Conservation (phyloP, 2,113 vertebrate genomes). For the Oreotragus oreotragus region DNA sequence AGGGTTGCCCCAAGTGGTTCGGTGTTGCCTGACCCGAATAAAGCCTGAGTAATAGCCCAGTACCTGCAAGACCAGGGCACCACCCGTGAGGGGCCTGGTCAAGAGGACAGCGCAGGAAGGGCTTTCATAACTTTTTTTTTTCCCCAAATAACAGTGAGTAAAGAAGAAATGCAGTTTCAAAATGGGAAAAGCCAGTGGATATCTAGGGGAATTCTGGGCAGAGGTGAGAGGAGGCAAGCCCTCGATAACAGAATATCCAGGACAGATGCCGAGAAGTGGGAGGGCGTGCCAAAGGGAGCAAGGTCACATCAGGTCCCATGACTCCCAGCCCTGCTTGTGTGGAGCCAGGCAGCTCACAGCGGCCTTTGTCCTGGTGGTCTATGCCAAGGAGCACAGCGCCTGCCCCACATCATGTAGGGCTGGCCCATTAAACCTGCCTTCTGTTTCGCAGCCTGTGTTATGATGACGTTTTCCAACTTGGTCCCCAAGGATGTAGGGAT, state of each 20-base stretch:
- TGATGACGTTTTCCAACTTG: not conserved
- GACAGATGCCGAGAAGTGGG: accelerated
- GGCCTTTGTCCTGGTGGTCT: not conserved
- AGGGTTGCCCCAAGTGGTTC: not conserved
- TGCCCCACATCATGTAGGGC: too few relatives aligned
- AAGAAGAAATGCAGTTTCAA: not conserved
- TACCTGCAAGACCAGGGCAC: not conserved
- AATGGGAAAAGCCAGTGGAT: not conserved
- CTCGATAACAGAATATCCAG: not conserved
- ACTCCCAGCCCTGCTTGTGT: too few relatives aligned
- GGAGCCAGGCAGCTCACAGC: not conserved
- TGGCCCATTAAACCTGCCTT: not conserved
- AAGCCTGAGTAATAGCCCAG: not conserved
- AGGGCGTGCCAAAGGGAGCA: accelerated
- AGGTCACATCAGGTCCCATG: accelerated
- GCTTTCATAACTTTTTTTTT: not conserved
- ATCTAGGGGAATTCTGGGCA: not conserved
- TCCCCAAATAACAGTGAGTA: not conserved
- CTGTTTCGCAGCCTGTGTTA: not conserved
- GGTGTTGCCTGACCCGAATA: not conserved
- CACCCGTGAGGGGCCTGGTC: accelerated
- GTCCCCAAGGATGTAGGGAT: not conserved
- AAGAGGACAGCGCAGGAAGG: not conserved
- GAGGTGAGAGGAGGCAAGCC: not conserved
- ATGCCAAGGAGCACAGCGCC: too few relatives aligned